Conservation (phyloP, 2,113 vertebrate genomes). For the Tupaia chinensis region DNA sequence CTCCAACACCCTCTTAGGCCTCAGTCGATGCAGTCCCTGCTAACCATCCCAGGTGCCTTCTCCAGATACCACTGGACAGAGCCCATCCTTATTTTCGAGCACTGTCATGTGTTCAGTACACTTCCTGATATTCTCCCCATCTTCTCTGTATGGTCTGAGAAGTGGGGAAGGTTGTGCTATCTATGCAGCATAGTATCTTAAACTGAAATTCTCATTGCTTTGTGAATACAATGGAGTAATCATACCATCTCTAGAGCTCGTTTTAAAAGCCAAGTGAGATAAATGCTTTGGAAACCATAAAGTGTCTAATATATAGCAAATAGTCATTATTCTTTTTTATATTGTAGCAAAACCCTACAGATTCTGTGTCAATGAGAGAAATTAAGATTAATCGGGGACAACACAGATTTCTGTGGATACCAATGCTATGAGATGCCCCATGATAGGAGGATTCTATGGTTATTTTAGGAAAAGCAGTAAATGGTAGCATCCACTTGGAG, state of each 20-base stretch:
- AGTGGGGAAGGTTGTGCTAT: neutral
- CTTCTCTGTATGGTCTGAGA: neutral
- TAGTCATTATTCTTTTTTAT: neutral
- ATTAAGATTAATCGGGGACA: neutral
- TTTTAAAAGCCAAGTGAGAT: neutral
- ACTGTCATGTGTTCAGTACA: accelerated
- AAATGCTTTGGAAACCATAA: neutral
- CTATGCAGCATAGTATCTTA: neutral
- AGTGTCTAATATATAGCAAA: neutral
- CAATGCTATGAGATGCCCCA: neutral
- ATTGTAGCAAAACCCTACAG: neutral
- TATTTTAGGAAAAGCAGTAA: neutral
- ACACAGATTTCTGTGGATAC: neutral
- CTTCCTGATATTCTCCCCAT: too few relatives aligned
- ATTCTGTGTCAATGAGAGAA: neutral
- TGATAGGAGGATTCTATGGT: neutral
- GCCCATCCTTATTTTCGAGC: accelerated
- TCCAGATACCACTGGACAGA: neutral
- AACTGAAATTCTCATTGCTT: neutral
- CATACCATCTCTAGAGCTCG: neutral
- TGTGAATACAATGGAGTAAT: neutral
- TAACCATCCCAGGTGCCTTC: accelerated
- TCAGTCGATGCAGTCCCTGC: neutral
- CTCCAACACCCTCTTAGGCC: too few relatives aligned
- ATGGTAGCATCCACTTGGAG: neutral